Evolutionary conservation across 2,797 vertebrate species (phyloP).

Genomic region (Halcyon smyrnensis): DNA sequence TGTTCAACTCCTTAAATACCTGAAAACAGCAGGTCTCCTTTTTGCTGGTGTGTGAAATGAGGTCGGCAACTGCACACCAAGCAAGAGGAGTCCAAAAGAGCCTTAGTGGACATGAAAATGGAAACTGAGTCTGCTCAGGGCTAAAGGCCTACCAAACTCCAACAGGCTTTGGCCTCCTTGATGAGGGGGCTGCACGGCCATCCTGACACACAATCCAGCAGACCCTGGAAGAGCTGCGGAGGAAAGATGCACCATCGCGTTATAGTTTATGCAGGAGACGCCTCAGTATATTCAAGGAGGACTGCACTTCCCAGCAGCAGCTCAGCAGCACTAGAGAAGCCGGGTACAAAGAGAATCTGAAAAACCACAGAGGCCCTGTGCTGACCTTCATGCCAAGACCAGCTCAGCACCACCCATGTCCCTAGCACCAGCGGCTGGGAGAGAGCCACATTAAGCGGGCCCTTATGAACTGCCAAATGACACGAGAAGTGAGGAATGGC

Average conservation of each 20-base stretch:
- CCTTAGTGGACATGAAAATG: neutral
- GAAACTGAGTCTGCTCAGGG: neutral
- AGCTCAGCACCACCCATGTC: neutral
- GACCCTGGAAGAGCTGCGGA: neutral
- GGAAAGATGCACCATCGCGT: neutral
- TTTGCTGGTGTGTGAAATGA: neutral
- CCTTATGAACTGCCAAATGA: neutral
- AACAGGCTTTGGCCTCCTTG: neutral
- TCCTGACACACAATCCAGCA: neutral
- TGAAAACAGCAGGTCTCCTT: neutral
- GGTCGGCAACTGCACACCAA: neutral
- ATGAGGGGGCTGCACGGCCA: neutral
- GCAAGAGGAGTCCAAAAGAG: neutral
- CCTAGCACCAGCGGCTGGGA: neutral
- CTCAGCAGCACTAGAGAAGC: neutral
- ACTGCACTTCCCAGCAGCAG: neutral
- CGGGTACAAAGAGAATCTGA: neutral
- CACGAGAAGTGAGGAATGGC: neutral
- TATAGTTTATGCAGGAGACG: neutral
- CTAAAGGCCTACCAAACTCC: neutral
- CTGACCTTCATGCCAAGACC: neutral
- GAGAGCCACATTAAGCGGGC: neutral
- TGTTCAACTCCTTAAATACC: neutral
- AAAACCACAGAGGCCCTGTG: neutral
- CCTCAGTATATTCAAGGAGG: neutral